Evolutionary conservation across 2,113 vertebrate species (phyloP).

Genomic region (Alosa alosa): DNA sequence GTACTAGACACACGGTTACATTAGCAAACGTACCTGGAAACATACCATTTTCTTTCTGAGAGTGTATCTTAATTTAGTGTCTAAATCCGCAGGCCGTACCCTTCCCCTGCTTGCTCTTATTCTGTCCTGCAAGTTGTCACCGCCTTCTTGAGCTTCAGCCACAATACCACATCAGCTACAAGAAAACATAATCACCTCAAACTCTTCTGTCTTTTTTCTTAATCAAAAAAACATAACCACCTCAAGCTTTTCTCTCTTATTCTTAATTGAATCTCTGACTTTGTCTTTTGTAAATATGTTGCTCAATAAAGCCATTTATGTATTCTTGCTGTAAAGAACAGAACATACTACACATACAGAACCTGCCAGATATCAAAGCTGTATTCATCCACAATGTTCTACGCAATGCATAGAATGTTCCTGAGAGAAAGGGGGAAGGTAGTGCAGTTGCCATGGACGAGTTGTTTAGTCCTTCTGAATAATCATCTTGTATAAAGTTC

Average conservation of each 20-base stretch:
- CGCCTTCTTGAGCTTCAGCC: no score
- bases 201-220: neutral
- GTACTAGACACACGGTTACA: no score
- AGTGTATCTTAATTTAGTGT: no score
- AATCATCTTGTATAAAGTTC: constrained; percentile 22
- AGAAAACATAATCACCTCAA: no score
- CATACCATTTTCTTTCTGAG: no score
- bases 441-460: neutral
- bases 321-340: constrained; percentile 13
- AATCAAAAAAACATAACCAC: constrained; percentile 30
- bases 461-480: constrained; percentile 30
- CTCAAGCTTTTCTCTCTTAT: constrained; percentile 37
- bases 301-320: constrained; percentile 16
- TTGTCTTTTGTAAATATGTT: no score
- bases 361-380: constrained; percentile 23
- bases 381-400: constrained; percentile 30
- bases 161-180: no score
- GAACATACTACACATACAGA: no score
- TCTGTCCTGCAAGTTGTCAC: no score
- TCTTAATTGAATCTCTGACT: no score
- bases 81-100: constrained; percentile 1
- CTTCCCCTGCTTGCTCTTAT: constrained; percentile 33
- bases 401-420: constrained; percentile 32
- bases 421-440: constrained; percentile 35
- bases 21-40: no score